Conservation (phyloP, 1,140 invertebrate species). For the Glossosoma conforme region DNA sequence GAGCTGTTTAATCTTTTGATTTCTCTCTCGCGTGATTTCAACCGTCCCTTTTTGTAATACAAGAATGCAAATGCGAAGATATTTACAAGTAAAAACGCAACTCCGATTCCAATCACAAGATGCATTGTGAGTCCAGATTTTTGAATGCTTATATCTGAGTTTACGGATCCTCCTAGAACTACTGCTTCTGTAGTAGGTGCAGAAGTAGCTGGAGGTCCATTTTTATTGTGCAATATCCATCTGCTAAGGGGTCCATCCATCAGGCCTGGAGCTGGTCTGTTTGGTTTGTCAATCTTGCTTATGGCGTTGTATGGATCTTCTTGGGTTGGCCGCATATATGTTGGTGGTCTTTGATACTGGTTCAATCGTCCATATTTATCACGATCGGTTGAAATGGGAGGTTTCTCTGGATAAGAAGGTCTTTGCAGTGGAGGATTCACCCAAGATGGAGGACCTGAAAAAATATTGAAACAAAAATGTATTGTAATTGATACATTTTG, state of each 20-base stretch:
- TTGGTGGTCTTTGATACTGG: slow-evolving; percentile 35
- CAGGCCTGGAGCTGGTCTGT: slow-evolving; percentile 35
- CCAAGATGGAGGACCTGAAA: slow-evolving; percentile 31
- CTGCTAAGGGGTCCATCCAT: slow-evolving; percentile 36
- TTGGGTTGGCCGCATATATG: slow-evolving; percentile 11
- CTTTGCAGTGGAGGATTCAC: slow-evolving; percentile 34
- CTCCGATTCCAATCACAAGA: slow-evolving; percentile 70
- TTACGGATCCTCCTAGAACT: slow-evolving; percentile 11
- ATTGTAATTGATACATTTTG: too few relatives aligned
- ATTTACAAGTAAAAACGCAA: slow-evolving; percentile 79
- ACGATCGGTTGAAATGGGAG: slow-evolving; percentile 1
- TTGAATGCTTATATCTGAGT: slow-evolving; percentile 40
- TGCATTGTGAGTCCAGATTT: slow-evolving; percentile 55
- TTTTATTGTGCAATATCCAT: slow-evolving; percentile 6
- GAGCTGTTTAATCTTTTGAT: slow-evolving; percentile 41
- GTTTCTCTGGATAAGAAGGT: slow-evolving; percentile 7
- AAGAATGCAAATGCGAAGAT: slow-evolving; percentile 68
- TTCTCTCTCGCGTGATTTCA: slow-evolving; percentile 49
- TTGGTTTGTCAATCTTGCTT: slow-evolving; percentile 40
- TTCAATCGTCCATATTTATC: slow-evolving; percentile 38
- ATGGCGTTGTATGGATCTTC: slow-evolving; percentile 25
- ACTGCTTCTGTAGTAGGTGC: slow-evolving; percentile 15
- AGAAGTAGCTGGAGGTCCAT: slow-evolving; percentile 1
- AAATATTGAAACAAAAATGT: too few relatives aligned
- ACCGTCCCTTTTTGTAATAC: slow-evolving; percentile 68